Percentiles rank a stretch among this genome's conserved stretches.
Conservation (phyloP, 2,888 invertebrate species). For the Amiota minor region DNA sequence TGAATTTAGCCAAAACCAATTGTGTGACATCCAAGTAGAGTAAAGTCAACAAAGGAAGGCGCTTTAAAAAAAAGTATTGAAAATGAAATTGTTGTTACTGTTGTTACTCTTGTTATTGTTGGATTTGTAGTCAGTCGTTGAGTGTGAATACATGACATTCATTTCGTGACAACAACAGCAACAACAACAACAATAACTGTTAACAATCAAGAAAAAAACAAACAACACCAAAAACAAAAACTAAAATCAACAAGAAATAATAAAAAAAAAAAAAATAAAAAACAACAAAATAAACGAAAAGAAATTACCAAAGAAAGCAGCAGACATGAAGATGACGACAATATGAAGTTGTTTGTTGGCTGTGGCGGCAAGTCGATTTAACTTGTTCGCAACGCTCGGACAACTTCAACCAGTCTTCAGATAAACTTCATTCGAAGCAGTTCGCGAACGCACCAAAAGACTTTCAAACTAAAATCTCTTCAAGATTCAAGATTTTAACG, state of each 20-base stretch:
- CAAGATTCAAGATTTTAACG: too few species aligned
- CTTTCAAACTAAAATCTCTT: neutral
- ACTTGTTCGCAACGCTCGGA: slow-evolving; percentile 44
- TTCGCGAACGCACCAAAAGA: slow-evolving; percentile 13
- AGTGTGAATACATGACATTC: too few species aligned
- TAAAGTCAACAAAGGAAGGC: too few species aligned
- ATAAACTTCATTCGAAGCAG: slow-evolving; percentile 41
- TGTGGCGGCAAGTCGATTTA: slow-evolving; percentile 38
- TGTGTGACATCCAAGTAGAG: too few species aligned
- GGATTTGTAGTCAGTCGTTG: too few species aligned
- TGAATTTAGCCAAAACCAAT: too few species aligned
- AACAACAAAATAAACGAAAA: neutral
- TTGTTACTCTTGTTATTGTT: too few species aligned
- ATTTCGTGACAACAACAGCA: neutral
- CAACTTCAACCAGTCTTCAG: slow-evolving; percentile 47
- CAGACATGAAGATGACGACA: neutral
- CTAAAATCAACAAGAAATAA: too few species aligned
- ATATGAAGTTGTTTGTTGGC: slow-evolving; percentile 3
- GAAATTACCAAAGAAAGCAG: slow-evolving; percentile 11
- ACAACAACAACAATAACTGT: slow-evolving; percentile 5
- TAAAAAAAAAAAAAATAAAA: too few species aligned
- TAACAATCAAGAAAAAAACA: neutral
- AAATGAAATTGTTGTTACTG: too few species aligned
- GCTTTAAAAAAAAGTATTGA: too few species aligned
- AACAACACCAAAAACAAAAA: too few species aligned